phyloP scores from a whole-genome alignment of 2,113 vertebrate genomes.

The Strix uralensis region DNA sequence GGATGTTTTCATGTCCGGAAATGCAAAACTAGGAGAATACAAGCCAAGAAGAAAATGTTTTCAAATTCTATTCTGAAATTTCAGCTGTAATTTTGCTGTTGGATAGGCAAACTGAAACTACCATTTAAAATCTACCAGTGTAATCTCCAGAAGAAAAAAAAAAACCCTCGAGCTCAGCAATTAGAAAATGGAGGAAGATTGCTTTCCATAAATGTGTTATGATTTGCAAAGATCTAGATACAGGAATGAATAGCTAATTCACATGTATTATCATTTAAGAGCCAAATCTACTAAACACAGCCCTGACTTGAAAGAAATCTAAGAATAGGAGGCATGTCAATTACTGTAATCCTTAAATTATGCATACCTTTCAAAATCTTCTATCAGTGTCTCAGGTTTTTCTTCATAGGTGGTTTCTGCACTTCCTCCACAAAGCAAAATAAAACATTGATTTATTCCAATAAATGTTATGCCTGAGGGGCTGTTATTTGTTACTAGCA shows the following conservation, averaged over 20 bases:
- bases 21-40: neutral
- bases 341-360: conserved; percentile 41
- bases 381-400: neutral
- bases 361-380: conserved; percentile 27
- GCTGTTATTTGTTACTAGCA: neutral
- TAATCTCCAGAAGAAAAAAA: neutral
- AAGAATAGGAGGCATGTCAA: conserved; percentile 46
- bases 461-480: neutral
- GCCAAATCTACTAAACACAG: neutral
- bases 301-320: conserved; percentile 30
- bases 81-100: neutral
- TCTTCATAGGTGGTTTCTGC: conserved; percentile 25
- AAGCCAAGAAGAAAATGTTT: neutral
- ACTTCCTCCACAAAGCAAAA: conserved; percentile 5
- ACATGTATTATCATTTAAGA: neutral
- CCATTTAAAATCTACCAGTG: neutral
- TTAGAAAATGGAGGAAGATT: conserved; percentile 25
- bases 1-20: neutral
- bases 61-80: neutral
- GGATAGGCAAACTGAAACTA: neutral
- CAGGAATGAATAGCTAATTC: conserved; percentile 40
- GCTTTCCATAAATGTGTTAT: neutral
- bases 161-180: neutral
- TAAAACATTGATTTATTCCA: neutral
- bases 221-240: conserved; percentile 26